Base-by-base conservation (phyloP, 35 echinoderm and acorn worm species). In the Antedon bifida region DNA sequence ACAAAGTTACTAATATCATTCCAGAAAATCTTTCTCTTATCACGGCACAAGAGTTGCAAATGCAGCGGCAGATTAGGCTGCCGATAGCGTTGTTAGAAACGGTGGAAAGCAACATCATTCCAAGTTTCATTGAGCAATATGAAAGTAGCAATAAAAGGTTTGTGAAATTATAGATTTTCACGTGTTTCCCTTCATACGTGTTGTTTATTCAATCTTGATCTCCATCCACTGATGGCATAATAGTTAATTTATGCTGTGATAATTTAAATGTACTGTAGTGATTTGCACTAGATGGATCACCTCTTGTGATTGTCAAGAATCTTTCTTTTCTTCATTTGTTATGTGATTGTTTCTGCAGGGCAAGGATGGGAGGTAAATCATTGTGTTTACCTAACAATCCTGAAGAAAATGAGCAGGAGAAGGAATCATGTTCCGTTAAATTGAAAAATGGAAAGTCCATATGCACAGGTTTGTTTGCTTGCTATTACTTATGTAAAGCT, bases 31-130 rank as follows among this genome's bases (percentile, higher is more conserved):
- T 64, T 30, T 79, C 82, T 36, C 75, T 96, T 38, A 83, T 83
- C 39, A 91, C 77, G 12, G 29, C 91, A 9, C 89, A 86, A 73
- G 83, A 91, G 38, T 86, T 90, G 5, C 84, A 89, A 26, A 36
- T 91, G 12, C 30, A 86, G 0, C 86, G 86, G 39, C 86, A 91
- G 14, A 83, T 96, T 82, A 88, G 86, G 30, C 84, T 96, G 29
- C 93, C 93, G 0, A 79, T 78, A 34, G 86, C 90, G 17, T 23
- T 64, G 2, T 64, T 64, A 64, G 51, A 64, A 64, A 64, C 51
- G 2, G 51, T 64, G 1, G 51, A 64, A 2, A 26, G 23, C 51
- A 11, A 64, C 23, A 26, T 19, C 1, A 26, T 26, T 64, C 1
- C 51, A 1, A 11, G 10, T 21, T 19, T 64, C 1, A 26, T 19